Conservation (phyloP, 2,113 vertebrate genomes). For the Hydrolagus affinis region DNA sequence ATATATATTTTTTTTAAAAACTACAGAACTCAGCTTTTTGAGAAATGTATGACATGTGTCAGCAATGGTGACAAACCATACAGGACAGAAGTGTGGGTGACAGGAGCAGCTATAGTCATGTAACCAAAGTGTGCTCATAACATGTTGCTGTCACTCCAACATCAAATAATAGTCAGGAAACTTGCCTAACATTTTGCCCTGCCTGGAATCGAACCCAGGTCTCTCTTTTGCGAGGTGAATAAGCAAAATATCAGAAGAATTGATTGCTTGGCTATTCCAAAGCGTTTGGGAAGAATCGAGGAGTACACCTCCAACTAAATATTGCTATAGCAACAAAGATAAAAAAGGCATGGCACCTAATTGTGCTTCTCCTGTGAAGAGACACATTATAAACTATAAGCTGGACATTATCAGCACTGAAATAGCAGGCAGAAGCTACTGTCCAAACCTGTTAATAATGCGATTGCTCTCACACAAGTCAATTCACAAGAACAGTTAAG, state of each 20-base stretch:
- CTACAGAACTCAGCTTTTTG: slow-evolving; percentile 35
- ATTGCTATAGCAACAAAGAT: background rate
- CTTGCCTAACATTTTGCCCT: no score
- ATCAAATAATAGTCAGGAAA: no score
- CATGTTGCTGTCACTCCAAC: background rate
- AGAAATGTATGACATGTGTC: slow-evolving; percentile 43
- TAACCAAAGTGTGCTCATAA: background rate
- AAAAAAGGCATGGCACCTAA: background rate
- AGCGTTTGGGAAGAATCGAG: background rate
- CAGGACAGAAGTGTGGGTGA: slow-evolving; percentile 43
- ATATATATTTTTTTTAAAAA: slow-evolving; percentile 32
- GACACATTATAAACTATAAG: background rate
- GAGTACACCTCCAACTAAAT: background rate
- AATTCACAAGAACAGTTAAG: no score
- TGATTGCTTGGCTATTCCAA: background rate
- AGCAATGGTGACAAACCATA: slow-evolving; percentile 43
- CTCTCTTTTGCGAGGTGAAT: no score
- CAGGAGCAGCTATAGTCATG: slow-evolving; percentile 37
- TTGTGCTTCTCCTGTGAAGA: background rate
- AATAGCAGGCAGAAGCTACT: background rate
- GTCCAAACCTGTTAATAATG: no score
- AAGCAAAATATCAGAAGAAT: background rate
- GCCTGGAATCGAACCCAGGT: no score
- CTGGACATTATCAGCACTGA: background rate
- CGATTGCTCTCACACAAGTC: no score